Evolutionary conservation across 2,888 invertebrate species (phyloP).

Genomic region (Agonopterix subpropinquella): DNA sequence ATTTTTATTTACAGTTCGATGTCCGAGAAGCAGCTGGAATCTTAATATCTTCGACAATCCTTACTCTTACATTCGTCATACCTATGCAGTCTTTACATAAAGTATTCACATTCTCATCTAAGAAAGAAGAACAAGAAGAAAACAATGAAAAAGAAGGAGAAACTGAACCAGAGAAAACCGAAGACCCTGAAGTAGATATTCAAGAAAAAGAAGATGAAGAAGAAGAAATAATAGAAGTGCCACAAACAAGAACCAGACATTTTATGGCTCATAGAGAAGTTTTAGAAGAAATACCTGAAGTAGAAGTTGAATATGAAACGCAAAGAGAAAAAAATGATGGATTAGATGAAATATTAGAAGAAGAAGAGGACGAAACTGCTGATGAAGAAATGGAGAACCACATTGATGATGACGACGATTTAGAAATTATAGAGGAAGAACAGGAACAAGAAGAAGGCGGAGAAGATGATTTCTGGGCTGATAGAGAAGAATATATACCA

Average conservation of each 20-base stretch:
- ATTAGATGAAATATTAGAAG: slow-evolving; percentile 61
- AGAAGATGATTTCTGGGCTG: slow-evolving; percentile 45
- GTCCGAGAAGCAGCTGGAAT: slow-evolving; percentile 72
- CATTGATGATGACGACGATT: slow-evolving; percentile 45
- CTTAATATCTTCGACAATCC: slow-evolving; percentile 62
- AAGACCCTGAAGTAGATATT: slow-evolving; percentile 12
- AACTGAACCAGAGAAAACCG: slow-evolving; percentile 16
- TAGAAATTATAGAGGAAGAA: slow-evolving; percentile 60
- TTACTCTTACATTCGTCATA: slow-evolving; percentile 79
- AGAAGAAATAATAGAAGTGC: slow-evolving; percentile 28
- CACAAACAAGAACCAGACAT: slow-evolving; percentile 33
- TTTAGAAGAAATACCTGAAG: slow-evolving; percentile 64
- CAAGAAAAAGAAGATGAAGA: slow-evolving; percentile 16
- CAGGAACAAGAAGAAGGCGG: slow-evolving; percentile 19
- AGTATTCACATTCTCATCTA: slow-evolving; percentile 33
- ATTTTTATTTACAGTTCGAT: slow-evolving; percentile 65
- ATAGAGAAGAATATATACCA: slow-evolving; percentile 36
- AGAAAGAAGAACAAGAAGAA: slow-evolving; percentile 16
- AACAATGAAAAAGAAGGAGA: slow-evolving; percentile 19
- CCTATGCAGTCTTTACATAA: slow-evolving; percentile 76
- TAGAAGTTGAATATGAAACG: slow-evolving; percentile 56
- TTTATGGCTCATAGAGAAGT: slow-evolving; percentile 62
- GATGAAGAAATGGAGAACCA: slow-evolving; percentile 35
- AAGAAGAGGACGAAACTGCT: slow-evolving; percentile 49
- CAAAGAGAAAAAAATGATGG: slow-evolving; percentile 50